phyloP scores from a whole-genome alignment of 2,113 vertebrate genomes.

The Steatornis caripensis region DNA sequence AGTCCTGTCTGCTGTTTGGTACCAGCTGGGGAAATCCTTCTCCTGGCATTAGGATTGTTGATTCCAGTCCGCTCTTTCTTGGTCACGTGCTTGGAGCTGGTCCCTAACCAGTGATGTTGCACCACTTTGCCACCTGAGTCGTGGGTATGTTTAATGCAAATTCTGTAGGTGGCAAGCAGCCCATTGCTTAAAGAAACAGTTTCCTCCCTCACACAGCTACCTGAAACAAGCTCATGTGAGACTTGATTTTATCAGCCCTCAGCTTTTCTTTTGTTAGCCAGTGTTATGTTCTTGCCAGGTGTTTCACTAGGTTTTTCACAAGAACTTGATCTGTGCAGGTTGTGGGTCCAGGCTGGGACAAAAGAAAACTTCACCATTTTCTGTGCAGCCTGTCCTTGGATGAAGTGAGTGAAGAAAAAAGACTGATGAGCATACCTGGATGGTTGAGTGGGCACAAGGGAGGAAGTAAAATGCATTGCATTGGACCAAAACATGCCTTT shows the following conservation, averaged over 20 bases:
- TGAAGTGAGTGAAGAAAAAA: not conserved
- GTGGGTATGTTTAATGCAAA: not conserved
- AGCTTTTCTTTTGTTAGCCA: not conserved
- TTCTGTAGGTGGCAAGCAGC: conserved; percentile 4
- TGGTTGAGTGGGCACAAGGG: not conserved
- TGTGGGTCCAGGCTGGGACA: not conserved
- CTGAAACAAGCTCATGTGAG: conserved; percentile 25
- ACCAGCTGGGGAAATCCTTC: not conserved
- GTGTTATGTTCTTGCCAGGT: not conserved
- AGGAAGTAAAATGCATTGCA: not conserved
- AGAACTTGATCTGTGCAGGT: not conserved
- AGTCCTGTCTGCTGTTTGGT: not conserved
- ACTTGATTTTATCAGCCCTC: conserved; percentile 24
- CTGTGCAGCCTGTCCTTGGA: not conserved
- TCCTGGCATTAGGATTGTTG: not conserved
- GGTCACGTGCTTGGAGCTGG: not conserved
- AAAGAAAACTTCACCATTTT: not conserved
- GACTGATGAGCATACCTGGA: too few species aligned
- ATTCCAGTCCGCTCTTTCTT: not conserved
- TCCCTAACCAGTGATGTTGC: not conserved
- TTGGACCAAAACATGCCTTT: not conserved
- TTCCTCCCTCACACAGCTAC: conserved; percentile 2
- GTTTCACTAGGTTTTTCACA: not conserved
- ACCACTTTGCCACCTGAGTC: not conserved
- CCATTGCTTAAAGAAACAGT: conserved; percentile 35